These are phyloP conservation scores for Serrognathus titanus DNA, from an alignment of 2,888 invertebrate genomes.

Conservation along the genomic window DNA sequence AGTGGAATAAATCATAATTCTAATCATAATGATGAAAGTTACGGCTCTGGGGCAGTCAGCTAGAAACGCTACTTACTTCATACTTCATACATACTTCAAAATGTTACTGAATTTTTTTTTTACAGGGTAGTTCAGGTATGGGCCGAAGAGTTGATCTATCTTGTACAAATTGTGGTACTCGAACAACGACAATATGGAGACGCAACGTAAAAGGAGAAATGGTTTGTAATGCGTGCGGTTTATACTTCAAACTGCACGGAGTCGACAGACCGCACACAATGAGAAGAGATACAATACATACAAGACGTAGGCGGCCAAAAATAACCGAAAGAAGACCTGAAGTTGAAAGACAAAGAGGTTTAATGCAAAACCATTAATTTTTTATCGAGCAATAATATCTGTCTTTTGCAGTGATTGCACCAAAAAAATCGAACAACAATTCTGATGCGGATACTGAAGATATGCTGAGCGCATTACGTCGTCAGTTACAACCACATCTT, in stretches of 20 bases:
- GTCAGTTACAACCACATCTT: conserved; percentile 69
- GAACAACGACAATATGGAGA: conserved; percentile 96
- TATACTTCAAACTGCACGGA: conserved; percentile 95
- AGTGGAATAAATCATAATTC: too few species aligned
- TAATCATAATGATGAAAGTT: too few species aligned
- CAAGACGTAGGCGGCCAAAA: conserved; percentile 82
- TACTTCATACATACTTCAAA: too few species aligned
- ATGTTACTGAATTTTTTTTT: too few species aligned
- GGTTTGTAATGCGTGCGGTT: conserved; percentile 98
- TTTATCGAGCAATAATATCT: not conserved
- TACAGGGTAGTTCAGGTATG: conserved; percentile 27
- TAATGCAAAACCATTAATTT: too few species aligned
- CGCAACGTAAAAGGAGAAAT: conserved; percentile 95
- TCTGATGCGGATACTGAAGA: conserved; percentile 52
- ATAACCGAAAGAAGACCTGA: conserved; percentile 33
- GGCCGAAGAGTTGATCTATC: conserved; percentile 74
- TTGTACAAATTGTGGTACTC: conserved; percentile 97
- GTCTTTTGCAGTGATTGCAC: conserved; percentile 26
- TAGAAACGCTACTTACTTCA: too few species aligned
- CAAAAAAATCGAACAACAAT: conserved; percentile 39
- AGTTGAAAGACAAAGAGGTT: conserved; percentile 12
- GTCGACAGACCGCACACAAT: conserved; percentile 91
- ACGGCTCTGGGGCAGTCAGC: too few species aligned
- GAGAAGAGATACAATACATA: conserved; percentile 95
- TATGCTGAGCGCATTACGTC: conserved; percentile 65